Percentiles rank a stretch among this genome's conserved stretches.
Evolutionary conservation across 2,888 invertebrate genomes (phyloP).

Genomic region (Crossocerus cetratus): DNA sequence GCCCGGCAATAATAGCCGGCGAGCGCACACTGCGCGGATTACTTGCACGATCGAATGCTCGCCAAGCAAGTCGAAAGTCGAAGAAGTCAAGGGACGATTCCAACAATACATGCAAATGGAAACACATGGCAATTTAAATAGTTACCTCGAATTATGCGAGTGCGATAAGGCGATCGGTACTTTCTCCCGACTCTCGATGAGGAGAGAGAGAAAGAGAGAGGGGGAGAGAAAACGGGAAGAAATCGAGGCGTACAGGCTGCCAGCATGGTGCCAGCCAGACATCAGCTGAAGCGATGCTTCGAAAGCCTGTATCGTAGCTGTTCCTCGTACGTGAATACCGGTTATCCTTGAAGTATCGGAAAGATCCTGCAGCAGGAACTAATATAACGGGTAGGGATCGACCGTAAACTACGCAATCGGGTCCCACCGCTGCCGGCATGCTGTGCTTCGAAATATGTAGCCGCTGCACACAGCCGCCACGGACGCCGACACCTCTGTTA

Average conservation of each 20-base stretch:
- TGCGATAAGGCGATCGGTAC: neutral
- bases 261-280: neutral
- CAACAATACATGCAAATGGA: no score
- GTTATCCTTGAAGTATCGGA: conserved; percentile 39
- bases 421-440: neutral
- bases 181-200: neutral
- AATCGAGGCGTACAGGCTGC: neutral
- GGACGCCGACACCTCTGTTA: no score
- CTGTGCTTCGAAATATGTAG: no score
- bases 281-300: neutral
- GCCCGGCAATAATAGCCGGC: neutral
- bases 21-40: neutral
- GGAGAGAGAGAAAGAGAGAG: no score
- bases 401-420: conserved; percentile 38
- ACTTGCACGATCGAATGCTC: neutral
- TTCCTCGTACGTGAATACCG: neutral
- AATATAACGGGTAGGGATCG: conserved; percentile 25
- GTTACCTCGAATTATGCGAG: neutral
- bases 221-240: neutral
- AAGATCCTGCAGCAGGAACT: conserved; percentile 19
- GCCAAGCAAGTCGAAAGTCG: neutral
- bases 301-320: neutral
- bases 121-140: neutral
- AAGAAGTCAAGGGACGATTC: neutral
- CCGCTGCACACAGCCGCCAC: no score